Base-by-base conservation (phyloP, 2,113 vertebrate species). In the Mastomys coucha region DNA sequence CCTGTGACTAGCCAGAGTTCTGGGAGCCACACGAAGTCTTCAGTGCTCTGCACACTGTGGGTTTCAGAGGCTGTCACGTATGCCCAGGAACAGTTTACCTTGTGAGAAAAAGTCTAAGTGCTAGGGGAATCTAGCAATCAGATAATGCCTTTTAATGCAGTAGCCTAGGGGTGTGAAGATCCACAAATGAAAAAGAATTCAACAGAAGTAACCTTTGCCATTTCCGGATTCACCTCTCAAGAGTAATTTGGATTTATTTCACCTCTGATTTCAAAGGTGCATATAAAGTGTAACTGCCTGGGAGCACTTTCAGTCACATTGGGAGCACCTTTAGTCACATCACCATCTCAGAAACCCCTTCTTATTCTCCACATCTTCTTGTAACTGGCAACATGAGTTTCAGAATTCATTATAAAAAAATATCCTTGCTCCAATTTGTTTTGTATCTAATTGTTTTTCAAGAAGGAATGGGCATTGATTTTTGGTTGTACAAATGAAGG, bases 41-140 rank as follows among this genome's bases (percentile, higher is more conserved):
- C 91, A 84, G 51, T 80, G 73, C 95, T 95, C 36, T 87, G 76
- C 82, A 93, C 87, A 33, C 91, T 73, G 1, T 91, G 72, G 67
- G 53, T 94, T 92, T 70, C 20, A 49, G 73, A 94, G 91, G 39
- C 65, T 67, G 58, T 69, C 85, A 72, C 31, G 19, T 81, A 96
- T 82, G 81, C 39, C 31, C 60, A 10, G 67, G 81, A 92, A 92
- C 60, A 93, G 51, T 70, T 94, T 63, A 84, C 78, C 42, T 84
- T 94, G 31, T 80, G 94, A 94, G 91, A 95, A 91, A 91, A 94
- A 91, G 96, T 97, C 91, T 88, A 76, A 22, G 81, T 31, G 60
- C 63, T 80, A 96, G 92, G 73, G 93, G 93, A 94, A 96, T 75
- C 84, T 65, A 88, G 82, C 87, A 39, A 53, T 42, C 53, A 91